Evolutionary conservation across 2,797 vertebrate genomes (phyloP), one percentile per base, ranked within the genome.

Genomic region (Darevskia mixta): DNA sequence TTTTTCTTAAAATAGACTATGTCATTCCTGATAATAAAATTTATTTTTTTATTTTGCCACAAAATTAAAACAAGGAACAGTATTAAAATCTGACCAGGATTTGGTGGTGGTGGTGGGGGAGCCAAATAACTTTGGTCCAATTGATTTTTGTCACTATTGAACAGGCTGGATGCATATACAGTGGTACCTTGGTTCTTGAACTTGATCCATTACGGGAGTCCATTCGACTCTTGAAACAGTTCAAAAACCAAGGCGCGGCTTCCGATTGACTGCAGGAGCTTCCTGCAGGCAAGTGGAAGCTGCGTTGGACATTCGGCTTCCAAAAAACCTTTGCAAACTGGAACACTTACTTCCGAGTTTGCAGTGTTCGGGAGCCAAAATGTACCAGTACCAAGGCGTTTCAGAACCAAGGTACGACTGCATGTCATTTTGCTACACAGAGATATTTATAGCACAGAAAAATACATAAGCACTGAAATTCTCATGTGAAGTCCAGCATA

Each of bases 61-160:
- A 82, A 77, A 66, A 43, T 49, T 82, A 90, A 92, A 90, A 88
- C 32, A 32, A 90, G 41, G 76, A 55, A 87, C 82, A 89, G 25
- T 43, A 45, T 45, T 77, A 77, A 35, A 80, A 5, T 15, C 20
- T 25, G 79, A 49, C 43, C 25, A 17, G 32, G 55, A 58, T 8
- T 79, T 6, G 20, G 32, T 38, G 18, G 38, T 38, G 18, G 38
- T 20, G 11, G 23, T 64, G 32, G 5, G 13, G 43, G 58, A 38
- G 45, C 1, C 75, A 45, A 43, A 77, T 43, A 77, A 1, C 23
- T 41, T 81, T 78, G 76, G 76, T 43, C 49, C 35, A 66, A 27
- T 4, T 64, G 23, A 64, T 66, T 17, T 81, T 23, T 38, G 61
- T 35, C 35, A 66, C 35, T 29, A n/a, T 29, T 49, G 43, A 41